Base-by-base conservation (phyloP, 2,797 vertebrate genomes). In the Catamblyrhynchus diadema region DNA sequence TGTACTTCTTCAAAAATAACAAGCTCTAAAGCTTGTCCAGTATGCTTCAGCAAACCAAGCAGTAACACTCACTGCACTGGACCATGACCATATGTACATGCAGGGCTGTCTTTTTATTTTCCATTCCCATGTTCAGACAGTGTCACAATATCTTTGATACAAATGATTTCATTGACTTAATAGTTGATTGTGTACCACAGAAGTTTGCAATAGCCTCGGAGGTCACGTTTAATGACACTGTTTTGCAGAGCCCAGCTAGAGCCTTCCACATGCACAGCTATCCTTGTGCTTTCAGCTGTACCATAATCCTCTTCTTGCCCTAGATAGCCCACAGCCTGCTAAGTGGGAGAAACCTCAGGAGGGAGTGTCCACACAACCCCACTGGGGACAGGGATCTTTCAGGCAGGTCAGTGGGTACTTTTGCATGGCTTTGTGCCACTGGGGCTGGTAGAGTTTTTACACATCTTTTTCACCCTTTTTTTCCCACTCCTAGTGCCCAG, bases 151-250 rank as follows among this genome's bases (percentile, higher is more conserved):
- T 77, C 90, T 94, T 90, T 88, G 80, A 92, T 93, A 90, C 60
- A 88, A 94, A 86, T 95, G 66, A 95, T 95, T 96, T 96, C 90
- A 93, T 94, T 94, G 95, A 94, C 79, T 96, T 96, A 96, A 94
- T 96, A 92, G 95, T 81, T 94, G 81, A 72, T 75, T 83, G 42
- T 72, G 27, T 60, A 25, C 39, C 79, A 47, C 28, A 33, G 89
- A 92, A 85, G 54, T 95, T 89, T 78, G 57, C 69, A 21, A 9
- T 86, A 89, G 79, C 88, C 88, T 95, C 0, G 0, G 72, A 95
- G 88, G 75, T 91, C 2, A 27, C 39, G 74, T 87, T 86, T 93
- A 95, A 89, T 94, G 83, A 89, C 8, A 2, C n/a, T 83, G 50
- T 71, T 92, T 72, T 75, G 50, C 67, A 82, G 50, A 89, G 23